Conservation (phyloP, 2,797 vertebrate species). For the Silurus aristotelis region DNA sequence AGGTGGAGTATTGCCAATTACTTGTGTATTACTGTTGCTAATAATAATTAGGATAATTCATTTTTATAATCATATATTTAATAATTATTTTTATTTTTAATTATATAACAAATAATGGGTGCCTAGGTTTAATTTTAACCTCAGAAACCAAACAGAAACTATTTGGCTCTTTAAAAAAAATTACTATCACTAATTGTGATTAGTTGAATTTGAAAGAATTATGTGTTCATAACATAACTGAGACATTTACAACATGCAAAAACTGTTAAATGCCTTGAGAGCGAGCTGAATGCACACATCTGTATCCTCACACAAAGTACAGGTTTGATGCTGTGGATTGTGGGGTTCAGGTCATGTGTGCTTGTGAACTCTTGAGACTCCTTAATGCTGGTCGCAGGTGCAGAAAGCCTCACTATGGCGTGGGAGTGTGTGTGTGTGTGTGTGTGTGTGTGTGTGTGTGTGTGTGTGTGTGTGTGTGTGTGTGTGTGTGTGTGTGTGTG, state of each 20-base stretch:
- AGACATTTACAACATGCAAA: not conserved
- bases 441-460: constrained; percentile 32
- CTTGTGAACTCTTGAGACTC: constrained; percentile 22
- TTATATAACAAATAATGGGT: not conserved
- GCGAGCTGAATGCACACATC: not conserved
- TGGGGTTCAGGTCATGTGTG: constrained; percentile 22
- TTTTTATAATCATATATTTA: too few species aligned
- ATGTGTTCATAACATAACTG: not conserved
- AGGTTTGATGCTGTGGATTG: constrained; percentile 22
- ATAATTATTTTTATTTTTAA: too few species aligned
- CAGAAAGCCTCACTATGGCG: constrained; percentile 8
- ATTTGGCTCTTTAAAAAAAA: not conserved
- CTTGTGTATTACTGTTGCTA: not conserved
- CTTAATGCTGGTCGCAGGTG: constrained; percentile 42
- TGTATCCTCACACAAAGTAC: not conserved
- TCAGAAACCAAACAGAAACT: not conserved
- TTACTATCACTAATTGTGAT: too few species aligned
- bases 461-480: constrained; percentile 7
- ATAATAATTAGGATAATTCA: not conserved
- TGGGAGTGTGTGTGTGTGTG: constrained; percentile 25
- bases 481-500: too few species aligned
- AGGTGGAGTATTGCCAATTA: not conserved
- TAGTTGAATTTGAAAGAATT: not conserved
- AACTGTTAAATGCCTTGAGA: not conserved
- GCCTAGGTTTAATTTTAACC: not conserved